These are phyloP conservation scores for Laspeyria flexula DNA, from an alignment of 2,888 invertebrate species.

Conservation along the genomic window DNA sequence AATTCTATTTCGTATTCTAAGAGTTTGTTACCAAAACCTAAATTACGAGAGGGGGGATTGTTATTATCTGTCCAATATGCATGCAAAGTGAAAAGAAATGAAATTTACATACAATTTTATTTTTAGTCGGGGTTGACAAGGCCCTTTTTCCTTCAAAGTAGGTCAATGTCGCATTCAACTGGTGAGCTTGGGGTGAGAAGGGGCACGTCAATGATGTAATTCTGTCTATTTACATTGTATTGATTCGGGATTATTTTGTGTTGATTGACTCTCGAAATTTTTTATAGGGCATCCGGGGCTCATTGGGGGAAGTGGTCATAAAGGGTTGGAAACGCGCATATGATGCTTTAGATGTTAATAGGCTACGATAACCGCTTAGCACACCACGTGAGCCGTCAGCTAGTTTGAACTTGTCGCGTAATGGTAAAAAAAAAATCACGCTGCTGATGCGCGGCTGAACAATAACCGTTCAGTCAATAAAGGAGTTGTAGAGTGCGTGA, in stretches of 20 bases:
- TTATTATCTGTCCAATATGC: conserved; percentile 48
- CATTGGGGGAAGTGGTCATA: too few species aligned
- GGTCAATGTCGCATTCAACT: conserved; percentile 78
- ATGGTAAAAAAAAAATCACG: too few species aligned
- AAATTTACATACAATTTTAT: conserved; percentile 55
- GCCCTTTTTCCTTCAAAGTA: conserved; percentile 35
- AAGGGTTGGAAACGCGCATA: too few species aligned
- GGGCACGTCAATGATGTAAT: conserved; percentile 48
- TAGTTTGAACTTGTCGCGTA: too few species aligned
- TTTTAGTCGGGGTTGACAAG: conserved; percentile 35
- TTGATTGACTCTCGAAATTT: not conserved
- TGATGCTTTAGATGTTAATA: too few species aligned
- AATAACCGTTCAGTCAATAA: too few species aligned
- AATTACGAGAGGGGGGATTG: conserved; percentile 26
- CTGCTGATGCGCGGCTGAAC: too few species aligned
- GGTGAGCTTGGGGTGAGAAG: conserved; percentile 39
- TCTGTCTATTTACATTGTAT: conserved; percentile 48
- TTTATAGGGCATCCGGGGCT: too few species aligned
- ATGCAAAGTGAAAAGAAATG: conserved; percentile 52
- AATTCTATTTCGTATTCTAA: conserved; percentile 25
- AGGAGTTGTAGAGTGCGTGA: too few species aligned
- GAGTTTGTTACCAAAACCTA: conserved; percentile 25
- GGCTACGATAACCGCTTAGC: too few species aligned
- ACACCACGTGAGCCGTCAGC: too few species aligned
- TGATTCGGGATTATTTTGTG: conserved; percentile 22